Evolutionary conservation across 2,113 vertebrate genomes (phyloP).

Genomic region (Oreocharis arfaki): DNA sequence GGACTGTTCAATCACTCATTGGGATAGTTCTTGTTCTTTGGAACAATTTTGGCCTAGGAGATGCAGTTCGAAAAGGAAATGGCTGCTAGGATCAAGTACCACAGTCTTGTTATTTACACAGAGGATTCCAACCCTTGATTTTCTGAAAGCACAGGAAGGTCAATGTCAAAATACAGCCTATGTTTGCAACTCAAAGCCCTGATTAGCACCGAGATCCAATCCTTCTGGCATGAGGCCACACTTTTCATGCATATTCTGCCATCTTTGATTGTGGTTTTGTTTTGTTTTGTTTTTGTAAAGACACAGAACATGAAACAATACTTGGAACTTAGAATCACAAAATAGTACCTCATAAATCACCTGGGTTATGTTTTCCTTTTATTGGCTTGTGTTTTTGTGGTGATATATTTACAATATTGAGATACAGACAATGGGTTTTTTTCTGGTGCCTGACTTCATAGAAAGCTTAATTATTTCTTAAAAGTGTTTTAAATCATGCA

Average conservation of each 20-base stretch:
- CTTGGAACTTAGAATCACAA: neutral
- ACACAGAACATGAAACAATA: neutral
- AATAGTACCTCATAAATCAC: neutral
- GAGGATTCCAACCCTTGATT: neutral
- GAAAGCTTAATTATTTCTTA: neutral
- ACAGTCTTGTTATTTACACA: neutral
- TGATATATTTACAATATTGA: neutral
- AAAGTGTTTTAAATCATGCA: neutral
- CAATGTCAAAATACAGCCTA: neutral
- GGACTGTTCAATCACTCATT: rapidly evolving
- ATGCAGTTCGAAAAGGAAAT: neutral
- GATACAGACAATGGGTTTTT: neutral
- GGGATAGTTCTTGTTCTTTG: neutral
- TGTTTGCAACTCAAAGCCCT: neutral
- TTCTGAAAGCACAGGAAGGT: neutral
- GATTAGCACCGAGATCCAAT: neutral
- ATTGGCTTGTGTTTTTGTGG: neutral
- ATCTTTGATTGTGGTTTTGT: neutral
- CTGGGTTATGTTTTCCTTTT: neutral
- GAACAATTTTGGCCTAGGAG: neutral
- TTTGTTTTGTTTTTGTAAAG: neutral
- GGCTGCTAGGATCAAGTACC: neutral
- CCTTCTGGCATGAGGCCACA: neutral
- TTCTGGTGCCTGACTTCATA: neutral
- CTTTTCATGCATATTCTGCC: neutral